phyloP scores from a whole-genome alignment of 1,140 invertebrate genomes.

The Holotrichia oblita region DNA sequence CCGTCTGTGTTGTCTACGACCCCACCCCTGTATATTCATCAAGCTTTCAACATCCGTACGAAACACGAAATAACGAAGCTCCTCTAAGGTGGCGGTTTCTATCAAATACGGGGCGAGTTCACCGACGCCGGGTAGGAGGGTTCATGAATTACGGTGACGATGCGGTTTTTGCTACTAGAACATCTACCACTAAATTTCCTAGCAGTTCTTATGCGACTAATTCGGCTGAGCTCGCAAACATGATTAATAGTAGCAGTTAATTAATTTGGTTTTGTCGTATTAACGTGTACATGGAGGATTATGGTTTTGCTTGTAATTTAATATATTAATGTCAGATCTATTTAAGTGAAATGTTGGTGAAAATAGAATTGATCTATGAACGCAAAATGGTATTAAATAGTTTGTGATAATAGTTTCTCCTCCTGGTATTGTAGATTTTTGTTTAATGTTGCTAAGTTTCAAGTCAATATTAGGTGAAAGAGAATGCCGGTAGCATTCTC shows the following conservation, averaged over 20 bases:
- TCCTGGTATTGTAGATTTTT: no score
- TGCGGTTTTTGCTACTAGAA: background rate
- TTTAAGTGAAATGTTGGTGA: no score
- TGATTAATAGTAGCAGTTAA: constrained; percentile 13
- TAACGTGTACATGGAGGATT: background rate
- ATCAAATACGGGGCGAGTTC: constrained; percentile 7
- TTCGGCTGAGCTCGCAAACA: background rate
- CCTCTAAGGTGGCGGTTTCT: background rate
- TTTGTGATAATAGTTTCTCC: no score
- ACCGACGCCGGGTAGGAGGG: background rate
- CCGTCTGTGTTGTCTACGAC: background rate
- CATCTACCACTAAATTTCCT: constrained; percentile 1
- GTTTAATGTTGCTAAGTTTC: no score
- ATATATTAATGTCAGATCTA: background rate
- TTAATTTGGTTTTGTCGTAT: constrained; percentile 15
- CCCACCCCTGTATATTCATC: constrained; percentile 5
- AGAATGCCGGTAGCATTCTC: no score
- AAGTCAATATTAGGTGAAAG: no score
- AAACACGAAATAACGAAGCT: background rate
- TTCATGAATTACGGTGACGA: constrained; percentile 22
- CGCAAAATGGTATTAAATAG: no score
- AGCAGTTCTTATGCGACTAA: background rate
- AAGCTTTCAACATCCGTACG: background rate
- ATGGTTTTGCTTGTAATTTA: background rate
- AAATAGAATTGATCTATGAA: no score